Conservation (phyloP, 2,113 vertebrate genomes). For the Scalopus aquaticus region DNA sequence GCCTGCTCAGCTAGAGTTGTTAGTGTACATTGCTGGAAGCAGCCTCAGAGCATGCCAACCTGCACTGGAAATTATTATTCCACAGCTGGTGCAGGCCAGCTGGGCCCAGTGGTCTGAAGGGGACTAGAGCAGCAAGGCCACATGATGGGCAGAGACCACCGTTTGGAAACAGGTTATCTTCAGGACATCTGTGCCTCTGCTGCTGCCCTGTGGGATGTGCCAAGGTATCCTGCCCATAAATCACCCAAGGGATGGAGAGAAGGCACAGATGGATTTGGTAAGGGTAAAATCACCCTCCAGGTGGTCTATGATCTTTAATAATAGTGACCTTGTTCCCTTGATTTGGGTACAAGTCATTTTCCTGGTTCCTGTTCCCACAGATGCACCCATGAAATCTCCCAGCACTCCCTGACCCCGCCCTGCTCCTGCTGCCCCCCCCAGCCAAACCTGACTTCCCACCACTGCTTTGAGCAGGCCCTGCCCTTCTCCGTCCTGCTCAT, state of each 20-base stretch:
- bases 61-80: neutral
- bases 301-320: neutral
- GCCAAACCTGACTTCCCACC: neutral
- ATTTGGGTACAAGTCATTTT: neutral
- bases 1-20: neutral
- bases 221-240: too few species aligned
- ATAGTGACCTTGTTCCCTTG: neutral
- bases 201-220: neutral
- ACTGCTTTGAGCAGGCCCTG: neutral
- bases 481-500: neutral
- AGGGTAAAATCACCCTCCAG: neutral
- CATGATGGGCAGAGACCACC: neutral
- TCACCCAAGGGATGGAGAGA: neutral
- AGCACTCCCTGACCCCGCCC: neutral
- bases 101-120: neutral
- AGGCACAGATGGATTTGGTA: fast-evolving
- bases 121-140: neutral
- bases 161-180: neutral
- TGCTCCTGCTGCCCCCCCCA: neutral
- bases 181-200: neutral
- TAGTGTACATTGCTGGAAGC: neutral
- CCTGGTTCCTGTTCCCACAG: neutral
- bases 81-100: neutral
- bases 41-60: neutral
- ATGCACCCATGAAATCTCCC: neutral